phyloP scores from a whole-genome alignment of 2,888 invertebrate genomes.

The Brassicogethes aeneus region DNA sequence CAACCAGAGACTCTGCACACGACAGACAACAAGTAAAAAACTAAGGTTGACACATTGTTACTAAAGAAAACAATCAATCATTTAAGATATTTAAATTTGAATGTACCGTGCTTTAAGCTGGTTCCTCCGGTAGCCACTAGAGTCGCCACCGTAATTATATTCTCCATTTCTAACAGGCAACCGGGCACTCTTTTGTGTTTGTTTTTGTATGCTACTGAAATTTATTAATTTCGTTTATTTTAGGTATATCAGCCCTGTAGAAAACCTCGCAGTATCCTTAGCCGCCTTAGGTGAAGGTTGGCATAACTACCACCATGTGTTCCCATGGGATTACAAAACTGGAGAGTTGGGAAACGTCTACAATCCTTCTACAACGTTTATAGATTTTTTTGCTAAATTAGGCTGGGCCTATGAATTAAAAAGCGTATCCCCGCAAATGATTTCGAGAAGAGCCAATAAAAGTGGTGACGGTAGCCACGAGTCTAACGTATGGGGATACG shows the following conservation, averaged over 20 bases:
- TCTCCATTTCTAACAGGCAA: no score
- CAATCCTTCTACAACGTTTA: conserved; percentile 72
- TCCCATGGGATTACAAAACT: conserved; percentile 51
- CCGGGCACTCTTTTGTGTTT: no score
- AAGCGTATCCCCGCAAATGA: conserved; percentile 49
- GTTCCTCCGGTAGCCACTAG: no score
- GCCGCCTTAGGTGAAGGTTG: conserved; percentile 73
- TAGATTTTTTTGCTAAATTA: conserved; percentile 66
- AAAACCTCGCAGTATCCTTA: conserved; percentile 63
- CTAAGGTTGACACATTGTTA: no score
- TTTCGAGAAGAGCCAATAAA: conserved; percentile 47
- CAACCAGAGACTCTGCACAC: no score
- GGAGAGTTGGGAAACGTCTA: conserved; percentile 41
- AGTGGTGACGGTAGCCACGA: conserved; percentile 50
- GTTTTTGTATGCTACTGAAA: no score
- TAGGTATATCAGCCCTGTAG: conserved; percentile 65
- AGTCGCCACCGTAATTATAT: no score
- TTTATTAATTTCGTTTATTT: no score
- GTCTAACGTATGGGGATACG: conserved; percentile 51
- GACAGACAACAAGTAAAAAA: no score
- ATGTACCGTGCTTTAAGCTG: no score
- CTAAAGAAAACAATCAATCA: no score
- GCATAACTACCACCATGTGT: conserved; percentile 79
- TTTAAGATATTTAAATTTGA: no score
- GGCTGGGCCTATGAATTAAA: conserved; percentile 79